Conservation (phyloP, 2,888 invertebrate species). For the Trachelus stipa region DNA sequence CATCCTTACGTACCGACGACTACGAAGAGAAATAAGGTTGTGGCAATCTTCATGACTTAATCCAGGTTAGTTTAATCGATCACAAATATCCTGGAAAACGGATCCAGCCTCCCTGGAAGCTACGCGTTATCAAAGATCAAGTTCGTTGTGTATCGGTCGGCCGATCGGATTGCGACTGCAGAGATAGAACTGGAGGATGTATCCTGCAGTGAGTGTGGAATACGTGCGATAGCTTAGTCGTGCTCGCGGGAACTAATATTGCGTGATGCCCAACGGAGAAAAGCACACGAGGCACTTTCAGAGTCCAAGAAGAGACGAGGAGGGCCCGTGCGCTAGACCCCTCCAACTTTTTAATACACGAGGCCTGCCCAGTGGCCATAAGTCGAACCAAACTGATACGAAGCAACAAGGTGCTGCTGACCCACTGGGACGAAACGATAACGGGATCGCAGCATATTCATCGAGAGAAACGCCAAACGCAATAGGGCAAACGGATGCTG, state of each 20-base stretch:
- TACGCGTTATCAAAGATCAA: background rate
- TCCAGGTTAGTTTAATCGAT: conserved; percentile 14
- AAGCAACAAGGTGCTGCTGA: conserved; percentile 54
- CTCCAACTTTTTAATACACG: background rate
- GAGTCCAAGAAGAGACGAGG: conserved; percentile 26
- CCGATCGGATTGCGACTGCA: background rate
- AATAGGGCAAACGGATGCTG: background rate
- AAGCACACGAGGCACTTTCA: conserved; percentile 56
- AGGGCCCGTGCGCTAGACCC: background rate
- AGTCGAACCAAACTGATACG: background rate
- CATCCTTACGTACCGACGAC: conserved; percentile 55
- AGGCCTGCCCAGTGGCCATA: background rate
- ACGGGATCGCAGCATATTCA: conserved; percentile 50
- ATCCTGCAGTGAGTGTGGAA: conserved; percentile 19
- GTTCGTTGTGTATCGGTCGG: background rate
- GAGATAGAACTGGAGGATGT: background rate
- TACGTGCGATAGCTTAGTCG: conserved; percentile 49
- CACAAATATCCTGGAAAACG: background rate
- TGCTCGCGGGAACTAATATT: conserved; percentile 58
- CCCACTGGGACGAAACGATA: conserved; percentile 63
- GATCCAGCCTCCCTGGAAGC: background rate
- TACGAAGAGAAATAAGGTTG: conserved; percentile 56
- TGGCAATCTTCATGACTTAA: conserved; percentile 55
- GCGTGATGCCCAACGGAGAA: conserved; percentile 48
- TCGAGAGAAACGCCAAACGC: conserved; percentile 1